Percentiles rank a stretch among this genome's conserved stretches.
Evolutionary conservation across 2,888 invertebrate genomes (phyloP).

Genomic region (Macrosiphum euphorbiae): DNA sequence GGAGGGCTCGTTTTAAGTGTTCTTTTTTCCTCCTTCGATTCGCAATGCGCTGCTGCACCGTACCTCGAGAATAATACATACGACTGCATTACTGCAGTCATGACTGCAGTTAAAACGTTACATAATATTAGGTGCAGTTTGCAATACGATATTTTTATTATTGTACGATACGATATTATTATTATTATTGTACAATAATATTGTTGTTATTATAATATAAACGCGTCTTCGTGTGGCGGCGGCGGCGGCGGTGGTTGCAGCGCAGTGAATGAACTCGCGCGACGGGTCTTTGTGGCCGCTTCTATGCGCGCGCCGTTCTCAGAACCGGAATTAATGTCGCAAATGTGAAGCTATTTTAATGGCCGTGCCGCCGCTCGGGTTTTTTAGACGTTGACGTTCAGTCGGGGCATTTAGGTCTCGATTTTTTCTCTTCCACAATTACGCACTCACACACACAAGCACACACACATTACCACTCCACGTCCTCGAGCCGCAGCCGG

Average conservation of each 20-base stretch:
- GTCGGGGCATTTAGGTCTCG: slow-evolving; percentile 60
- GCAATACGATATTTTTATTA: not conserved
- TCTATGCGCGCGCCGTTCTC: slow-evolving; percentile 44
- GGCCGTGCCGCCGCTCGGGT: slow-evolving; percentile 27
- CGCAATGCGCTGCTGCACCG: not conserved
- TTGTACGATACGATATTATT: not conserved
- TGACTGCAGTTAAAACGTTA: too few species aligned
- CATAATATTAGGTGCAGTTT: not conserved
- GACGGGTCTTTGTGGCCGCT: slow-evolving; percentile 49
- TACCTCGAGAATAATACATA: not conserved
- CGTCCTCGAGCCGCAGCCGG: not conserved
- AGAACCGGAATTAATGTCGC: slow-evolving; percentile 63
- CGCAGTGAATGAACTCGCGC: slow-evolving; percentile 60
- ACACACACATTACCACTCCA: not conserved
- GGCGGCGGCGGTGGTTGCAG: slow-evolving; percentile 13
- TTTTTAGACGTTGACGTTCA: slow-evolving; percentile 46
- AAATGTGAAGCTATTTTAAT: slow-evolving; percentile 64
- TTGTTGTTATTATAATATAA: not conserved
- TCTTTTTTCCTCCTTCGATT: not conserved
- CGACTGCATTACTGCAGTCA: not conserved
- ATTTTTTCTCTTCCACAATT: slow-evolving; percentile 51
- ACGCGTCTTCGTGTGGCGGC: not conserved
- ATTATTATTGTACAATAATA: not conserved
- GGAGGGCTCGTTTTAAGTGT: not conserved
- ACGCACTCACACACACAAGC: not conserved